Evolutionary conservation across 2,113 vertebrate species (phyloP).

Genomic region (Pedetes capensis): DNA sequence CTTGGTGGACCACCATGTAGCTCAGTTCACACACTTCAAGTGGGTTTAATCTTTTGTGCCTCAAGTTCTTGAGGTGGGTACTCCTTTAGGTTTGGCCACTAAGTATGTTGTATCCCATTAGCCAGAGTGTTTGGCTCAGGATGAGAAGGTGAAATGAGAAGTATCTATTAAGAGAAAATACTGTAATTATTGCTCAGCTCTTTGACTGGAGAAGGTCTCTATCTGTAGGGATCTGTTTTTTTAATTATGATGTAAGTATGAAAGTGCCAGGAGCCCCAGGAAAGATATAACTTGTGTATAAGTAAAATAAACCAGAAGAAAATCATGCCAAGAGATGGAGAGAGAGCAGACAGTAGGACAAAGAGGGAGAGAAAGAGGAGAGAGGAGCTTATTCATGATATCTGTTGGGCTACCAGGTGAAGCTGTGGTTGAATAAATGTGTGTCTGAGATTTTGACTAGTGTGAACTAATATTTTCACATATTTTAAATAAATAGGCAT

Average conservation of each 20-base stretch:
- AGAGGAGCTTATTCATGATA: rapidly evolving
- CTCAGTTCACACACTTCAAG: background rate
- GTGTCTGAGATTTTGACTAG: background rate
- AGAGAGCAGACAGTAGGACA: background rate
- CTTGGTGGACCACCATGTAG: background rate
- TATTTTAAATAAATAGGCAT: background rate
- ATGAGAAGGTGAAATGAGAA: background rate
- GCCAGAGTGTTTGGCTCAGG: background rate
- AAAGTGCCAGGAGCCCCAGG: background rate
- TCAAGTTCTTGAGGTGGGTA: background rate
- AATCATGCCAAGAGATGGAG: background rate
- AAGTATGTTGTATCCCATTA: background rate
- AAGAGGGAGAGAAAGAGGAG: background rate
- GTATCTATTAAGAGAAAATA: background rate
- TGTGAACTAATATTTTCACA: background rate
- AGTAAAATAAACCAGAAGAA: background rate
- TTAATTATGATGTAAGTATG: background rate
- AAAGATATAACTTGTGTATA: background rate
- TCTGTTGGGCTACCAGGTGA: background rate
- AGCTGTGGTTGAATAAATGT: background rate
- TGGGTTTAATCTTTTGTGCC: background rate
- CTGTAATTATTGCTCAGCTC: background rate
- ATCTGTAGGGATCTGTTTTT: background rate
- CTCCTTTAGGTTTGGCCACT: background rate
- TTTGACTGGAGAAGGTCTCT: background rate